Conservation (phyloP, 1,140 invertebrate genomes). For the Brachionus calyciflorus region DNA sequence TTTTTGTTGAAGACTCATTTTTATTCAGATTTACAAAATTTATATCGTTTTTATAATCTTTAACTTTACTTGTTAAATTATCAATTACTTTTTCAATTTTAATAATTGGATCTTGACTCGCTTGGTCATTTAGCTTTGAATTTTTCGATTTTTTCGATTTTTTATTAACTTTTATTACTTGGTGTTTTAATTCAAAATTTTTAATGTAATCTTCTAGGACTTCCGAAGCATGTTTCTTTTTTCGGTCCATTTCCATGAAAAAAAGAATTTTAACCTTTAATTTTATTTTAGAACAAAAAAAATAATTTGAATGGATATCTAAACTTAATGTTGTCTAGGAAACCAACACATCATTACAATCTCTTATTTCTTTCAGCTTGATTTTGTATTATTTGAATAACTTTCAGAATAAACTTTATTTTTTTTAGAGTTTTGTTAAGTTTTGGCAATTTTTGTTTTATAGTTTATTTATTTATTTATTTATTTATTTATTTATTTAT, state of each 20-base stretch:
- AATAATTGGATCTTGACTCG: not conserved
- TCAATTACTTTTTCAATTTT: constrained; percentile 17
- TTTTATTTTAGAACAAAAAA: too few relatives aligned
- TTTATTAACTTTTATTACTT: not conserved
- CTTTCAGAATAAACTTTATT: too few relatives aligned
- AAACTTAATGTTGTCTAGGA: too few relatives aligned
- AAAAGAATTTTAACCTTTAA: too few relatives aligned
- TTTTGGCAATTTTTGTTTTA: too few relatives aligned
- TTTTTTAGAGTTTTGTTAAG: too few relatives aligned
- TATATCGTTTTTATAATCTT: not conserved
- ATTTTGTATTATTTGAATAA: too few relatives aligned
- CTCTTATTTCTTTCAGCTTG: too few relatives aligned
- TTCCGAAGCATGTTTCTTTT: not conserved
- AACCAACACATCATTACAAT: too few relatives aligned
- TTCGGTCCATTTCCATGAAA: not conserved
- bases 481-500: too few relatives aligned
- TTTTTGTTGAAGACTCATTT: not conserved
- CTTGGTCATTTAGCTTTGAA: not conserved
- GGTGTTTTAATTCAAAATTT: constrained; percentile 25
- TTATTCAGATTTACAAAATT: not conserved
- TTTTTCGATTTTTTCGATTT: not conserved
- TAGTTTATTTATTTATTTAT: too few relatives aligned
- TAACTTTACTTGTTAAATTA: not conserved
- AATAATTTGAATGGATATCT: too few relatives aligned
- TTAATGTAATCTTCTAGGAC: constrained; percentile 8